These are phyloP conservation scores for Crax fasciolata DNA, from an alignment of 2,797 vertebrate species.

Conservation along the genomic window DNA sequence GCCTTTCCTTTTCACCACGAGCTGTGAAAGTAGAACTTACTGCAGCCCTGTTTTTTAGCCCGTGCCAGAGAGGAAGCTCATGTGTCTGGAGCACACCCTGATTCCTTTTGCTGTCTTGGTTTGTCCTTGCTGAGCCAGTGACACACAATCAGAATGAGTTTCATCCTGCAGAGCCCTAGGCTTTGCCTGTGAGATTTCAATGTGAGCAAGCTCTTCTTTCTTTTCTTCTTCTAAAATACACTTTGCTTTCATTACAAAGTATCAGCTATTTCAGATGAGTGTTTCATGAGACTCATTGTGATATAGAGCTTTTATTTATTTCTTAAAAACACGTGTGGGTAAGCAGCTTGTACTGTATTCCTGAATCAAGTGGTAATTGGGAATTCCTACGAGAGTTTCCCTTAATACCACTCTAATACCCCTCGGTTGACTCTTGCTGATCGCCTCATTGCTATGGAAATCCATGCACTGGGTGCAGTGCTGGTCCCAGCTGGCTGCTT, in stretches of 20 bases:
- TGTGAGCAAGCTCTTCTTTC: not conserved
- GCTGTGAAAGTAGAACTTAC: not conserved
- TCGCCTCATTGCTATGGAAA: not conserved
- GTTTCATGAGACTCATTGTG: not conserved
- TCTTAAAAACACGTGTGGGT: not conserved
- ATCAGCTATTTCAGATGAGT: not conserved
- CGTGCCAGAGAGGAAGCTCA: not conserved
- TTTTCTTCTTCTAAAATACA: not conserved
- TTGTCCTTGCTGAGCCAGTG: not conserved
- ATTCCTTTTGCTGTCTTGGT: not conserved
- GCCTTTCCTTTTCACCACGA: not conserved
- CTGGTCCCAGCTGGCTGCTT: not conserved
- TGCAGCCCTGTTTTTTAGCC: not conserved
- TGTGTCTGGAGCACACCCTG: not conserved
- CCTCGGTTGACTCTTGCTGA: not conserved
- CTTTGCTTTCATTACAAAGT: not conserved
- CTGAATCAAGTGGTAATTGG: not conserved
- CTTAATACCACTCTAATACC: not conserved
- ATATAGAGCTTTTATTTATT: not conserved
- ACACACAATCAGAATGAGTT: too few relatives aligned
- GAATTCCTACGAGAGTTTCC: not conserved
- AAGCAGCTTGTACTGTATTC: not conserved
- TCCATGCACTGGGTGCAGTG: not conserved
- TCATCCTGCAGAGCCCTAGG: not conserved
- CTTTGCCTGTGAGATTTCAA: not conserved